A percentile compares a stretch with the other conserved stretches of the same genome.
These are phyloP conservation scores for Chymomyza fuscimana DNA, from an alignment of 2,888 invertebrate genomes.

Conservation along the genomic window DNA sequence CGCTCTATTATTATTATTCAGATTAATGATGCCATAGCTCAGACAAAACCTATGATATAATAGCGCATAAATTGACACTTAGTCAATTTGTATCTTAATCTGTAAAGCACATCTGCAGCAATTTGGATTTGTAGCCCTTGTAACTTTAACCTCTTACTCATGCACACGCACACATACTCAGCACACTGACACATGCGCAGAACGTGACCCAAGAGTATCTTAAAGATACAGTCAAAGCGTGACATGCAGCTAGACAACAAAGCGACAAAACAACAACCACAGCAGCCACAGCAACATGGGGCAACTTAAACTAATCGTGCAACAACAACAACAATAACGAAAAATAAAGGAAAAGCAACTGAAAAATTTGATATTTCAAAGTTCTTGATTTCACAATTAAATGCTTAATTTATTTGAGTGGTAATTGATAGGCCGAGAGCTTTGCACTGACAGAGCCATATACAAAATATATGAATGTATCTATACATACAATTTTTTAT, in stretches of 20 bases:
- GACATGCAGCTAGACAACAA: slow-evolving; percentile 43
- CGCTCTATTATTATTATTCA: slow-evolving; percentile 1
- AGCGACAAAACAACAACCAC: slow-evolving; percentile 23
- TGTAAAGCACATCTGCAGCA: slow-evolving; percentile 11
- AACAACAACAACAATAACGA: slow-evolving; percentile 26
- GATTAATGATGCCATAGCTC: neutral
- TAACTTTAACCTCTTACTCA: slow-evolving; percentile 35
- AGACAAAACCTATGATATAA: neutral
- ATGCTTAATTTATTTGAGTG: slow-evolving; percentile 60
- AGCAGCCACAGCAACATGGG: slow-evolving; percentile 12
- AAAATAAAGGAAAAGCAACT: slow-evolving; percentile 47
- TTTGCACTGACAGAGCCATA: neutral
- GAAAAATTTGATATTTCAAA: slow-evolving; percentile 39
- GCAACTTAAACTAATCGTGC: slow-evolving; percentile 8
- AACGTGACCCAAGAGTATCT: slow-evolving; percentile 53
- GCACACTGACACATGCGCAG: slow-evolving; percentile 21
- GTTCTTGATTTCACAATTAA: slow-evolving; percentile 69
- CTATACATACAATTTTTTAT: neutral
- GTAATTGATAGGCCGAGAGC: slow-evolving; percentile 31
- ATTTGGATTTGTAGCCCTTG: slow-evolving; percentile 15
- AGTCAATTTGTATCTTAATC: neutral
- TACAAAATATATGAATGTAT: neutral
- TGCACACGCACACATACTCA: slow-evolving; percentile 16
- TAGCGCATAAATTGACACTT: neutral
- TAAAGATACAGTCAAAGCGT: slow-evolving; percentile 47